phyloP scores from a whole-genome alignment of 2,797 vertebrate genomes.

The Syngnathus acus region DNA sequence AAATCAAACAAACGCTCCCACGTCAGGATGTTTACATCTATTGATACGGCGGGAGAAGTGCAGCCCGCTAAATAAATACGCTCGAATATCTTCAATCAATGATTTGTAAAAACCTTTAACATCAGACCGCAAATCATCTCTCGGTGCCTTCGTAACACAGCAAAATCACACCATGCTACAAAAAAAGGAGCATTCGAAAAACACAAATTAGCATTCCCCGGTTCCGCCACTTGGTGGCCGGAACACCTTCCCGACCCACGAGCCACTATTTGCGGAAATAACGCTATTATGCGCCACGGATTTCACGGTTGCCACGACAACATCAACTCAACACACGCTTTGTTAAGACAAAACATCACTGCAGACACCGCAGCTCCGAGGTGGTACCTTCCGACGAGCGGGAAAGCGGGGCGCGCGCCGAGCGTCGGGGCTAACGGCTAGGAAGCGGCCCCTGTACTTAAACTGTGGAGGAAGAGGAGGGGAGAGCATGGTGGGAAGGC shows the following conservation, averaged over 20 bases:
- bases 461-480: constrained; percentile 56
- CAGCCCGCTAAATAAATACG: not conserved
- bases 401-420: constrained; percentile 69
- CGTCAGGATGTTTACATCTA: not conserved
- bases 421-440: constrained; percentile 72
- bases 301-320: constrained; percentile 36
- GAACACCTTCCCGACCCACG: not conserved
- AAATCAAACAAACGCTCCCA: constrained; percentile 17
- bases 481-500: not conserved
- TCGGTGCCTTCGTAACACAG: not conserved
- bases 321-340: constrained; percentile 27
- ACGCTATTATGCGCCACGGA: not conserved
- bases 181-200: not conserved
- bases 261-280: not conserved
- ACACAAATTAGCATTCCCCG: too few relatives aligned
- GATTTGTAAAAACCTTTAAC: not conserved
- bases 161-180: not conserved
- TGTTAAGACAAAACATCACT: constrained; percentile 46
- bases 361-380: constrained; percentile 48
- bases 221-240: too few relatives aligned
- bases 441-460: constrained; percentile 75
- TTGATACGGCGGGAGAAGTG: not conserved
- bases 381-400: constrained; percentile 70
- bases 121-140: not conserved
- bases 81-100: not conserved